These are phyloP conservation scores for Tipula unca DNA, from an alignment of 2,888 invertebrate species.

Conservation along the genomic window DNA sequence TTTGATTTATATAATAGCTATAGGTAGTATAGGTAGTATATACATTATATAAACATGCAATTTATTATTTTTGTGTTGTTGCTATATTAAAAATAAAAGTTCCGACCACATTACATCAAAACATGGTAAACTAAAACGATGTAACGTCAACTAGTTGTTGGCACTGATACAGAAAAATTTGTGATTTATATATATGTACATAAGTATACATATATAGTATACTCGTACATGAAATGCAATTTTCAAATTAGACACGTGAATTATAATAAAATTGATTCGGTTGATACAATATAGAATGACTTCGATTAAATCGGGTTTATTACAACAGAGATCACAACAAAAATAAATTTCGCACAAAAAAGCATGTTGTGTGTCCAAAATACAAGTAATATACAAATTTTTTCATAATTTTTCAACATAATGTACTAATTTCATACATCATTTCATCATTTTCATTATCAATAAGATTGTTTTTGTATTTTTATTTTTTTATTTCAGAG, in stretches of 20 bases:
- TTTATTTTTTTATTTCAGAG: neutral
- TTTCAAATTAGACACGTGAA: too few relatives aligned
- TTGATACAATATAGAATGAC: neutral
- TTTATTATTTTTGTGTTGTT: too few relatives aligned
- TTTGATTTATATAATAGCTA: too few relatives aligned
- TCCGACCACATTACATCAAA: neutral
- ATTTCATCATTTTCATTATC: neutral
- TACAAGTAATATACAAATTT: neutral
- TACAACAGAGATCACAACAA: neutral
- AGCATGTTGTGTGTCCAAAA: neutral
- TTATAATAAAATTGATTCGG: neutral
- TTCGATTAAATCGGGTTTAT: neutral
- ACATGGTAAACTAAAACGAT: neutral
- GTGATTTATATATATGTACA: neutral
- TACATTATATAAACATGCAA: too few relatives aligned
- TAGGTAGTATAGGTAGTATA: too few relatives aligned
- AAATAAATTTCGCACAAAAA: neutral
- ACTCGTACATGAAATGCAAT: too few relatives aligned
- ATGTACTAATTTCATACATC: conserved; percentile 1
- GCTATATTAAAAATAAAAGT: too few relatives aligned
- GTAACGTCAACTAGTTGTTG: neutral
- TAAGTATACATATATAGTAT: too few relatives aligned
- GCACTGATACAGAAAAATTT: neutral
- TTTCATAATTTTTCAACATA: neutral
- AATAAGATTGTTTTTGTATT: neutral